phyloP scores from a whole-genome alignment of 2,888 invertebrate genomes.

The Spodoptera exigua region DNA sequence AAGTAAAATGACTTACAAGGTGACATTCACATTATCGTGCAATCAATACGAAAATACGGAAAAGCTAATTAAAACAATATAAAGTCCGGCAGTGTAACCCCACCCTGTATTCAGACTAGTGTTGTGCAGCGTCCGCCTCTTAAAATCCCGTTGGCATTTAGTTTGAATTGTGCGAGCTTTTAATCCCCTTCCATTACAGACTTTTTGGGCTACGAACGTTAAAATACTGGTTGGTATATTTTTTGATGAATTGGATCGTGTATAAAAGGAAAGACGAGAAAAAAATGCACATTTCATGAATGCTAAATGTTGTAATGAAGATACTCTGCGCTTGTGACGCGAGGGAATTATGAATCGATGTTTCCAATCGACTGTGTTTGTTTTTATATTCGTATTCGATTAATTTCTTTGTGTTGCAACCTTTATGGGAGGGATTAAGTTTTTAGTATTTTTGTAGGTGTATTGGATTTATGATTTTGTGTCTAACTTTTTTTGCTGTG shows the following conservation, averaged over 20 bases:
- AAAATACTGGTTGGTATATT: constrained; percentile 23
- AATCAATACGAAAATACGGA: constrained; percentile 9
- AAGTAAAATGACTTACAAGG: constrained; percentile 5
- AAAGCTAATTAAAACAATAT: constrained; percentile 5
- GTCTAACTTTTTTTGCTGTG: too few species aligned
- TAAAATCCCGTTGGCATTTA: constrained; percentile 65
- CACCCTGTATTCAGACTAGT: constrained; percentile 32
- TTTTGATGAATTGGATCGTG: constrained; percentile 35
- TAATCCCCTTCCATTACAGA: constrained; percentile 60
- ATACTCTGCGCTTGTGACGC: constrained; percentile 29
- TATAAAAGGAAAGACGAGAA: constrained; percentile 34
- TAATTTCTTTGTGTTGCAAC: too few species aligned
- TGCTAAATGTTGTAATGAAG: constrained; percentile 39
- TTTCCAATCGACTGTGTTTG: constrained; percentile 22
- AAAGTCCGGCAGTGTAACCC: not conserved
- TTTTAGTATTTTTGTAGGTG: too few species aligned
- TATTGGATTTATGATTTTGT: too few species aligned
- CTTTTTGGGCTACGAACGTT: constrained; percentile 44
- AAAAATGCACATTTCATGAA: constrained; percentile 37
- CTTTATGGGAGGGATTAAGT: too few species aligned
- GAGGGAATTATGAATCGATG: constrained; percentile 17
- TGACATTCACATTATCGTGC: too few species aligned
- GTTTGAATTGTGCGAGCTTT: constrained; percentile 69
- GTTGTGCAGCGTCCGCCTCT: constrained; percentile 49
- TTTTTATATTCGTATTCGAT: constrained; percentile 5